Evolutionary conservation across 2,888 invertebrate species (phyloP).

Genomic region (Aphodius granarius): DNA sequence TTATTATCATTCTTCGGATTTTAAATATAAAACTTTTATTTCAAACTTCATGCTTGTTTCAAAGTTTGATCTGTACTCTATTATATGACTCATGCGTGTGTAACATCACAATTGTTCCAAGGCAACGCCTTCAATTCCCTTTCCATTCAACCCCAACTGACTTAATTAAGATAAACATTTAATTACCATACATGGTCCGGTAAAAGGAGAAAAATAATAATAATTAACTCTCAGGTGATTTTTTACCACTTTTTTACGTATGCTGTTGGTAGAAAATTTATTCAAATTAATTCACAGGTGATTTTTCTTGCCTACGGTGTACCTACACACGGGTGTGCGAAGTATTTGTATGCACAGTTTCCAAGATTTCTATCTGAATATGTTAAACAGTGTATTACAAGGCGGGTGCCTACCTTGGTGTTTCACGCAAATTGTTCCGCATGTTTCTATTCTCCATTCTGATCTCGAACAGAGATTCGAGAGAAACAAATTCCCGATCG

Average conservation of each 20-base stretch:
- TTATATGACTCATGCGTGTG: slow-evolving; percentile 16
- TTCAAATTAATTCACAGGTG: background rate
- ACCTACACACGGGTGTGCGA: background rate
- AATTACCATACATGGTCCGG: background rate
- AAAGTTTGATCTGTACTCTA: no score
- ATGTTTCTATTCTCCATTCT: background rate
- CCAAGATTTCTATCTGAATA: background rate
- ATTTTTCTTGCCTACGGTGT: background rate
- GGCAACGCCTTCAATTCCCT: background rate
- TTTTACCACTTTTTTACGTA: background rate
- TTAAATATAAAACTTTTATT: no score
- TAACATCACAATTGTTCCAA: slow-evolving; percentile 17
- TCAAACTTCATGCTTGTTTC: no score
- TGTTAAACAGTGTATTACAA: background rate
- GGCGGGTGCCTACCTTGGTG: background rate
- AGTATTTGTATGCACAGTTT: background rate
- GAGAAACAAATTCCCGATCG: background rate
- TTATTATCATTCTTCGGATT: no score
- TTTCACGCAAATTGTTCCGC: background rate
- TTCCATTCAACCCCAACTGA: background rate
- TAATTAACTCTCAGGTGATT: background rate
- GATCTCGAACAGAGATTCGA: background rate
- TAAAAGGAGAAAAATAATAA: background rate
- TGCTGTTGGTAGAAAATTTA: background rate
- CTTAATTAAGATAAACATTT: slow-evolving; percentile 24